Conservation (phyloP, 2,888 invertebrate species). For the Acanthosoma haemorrhoidale region DNA sequence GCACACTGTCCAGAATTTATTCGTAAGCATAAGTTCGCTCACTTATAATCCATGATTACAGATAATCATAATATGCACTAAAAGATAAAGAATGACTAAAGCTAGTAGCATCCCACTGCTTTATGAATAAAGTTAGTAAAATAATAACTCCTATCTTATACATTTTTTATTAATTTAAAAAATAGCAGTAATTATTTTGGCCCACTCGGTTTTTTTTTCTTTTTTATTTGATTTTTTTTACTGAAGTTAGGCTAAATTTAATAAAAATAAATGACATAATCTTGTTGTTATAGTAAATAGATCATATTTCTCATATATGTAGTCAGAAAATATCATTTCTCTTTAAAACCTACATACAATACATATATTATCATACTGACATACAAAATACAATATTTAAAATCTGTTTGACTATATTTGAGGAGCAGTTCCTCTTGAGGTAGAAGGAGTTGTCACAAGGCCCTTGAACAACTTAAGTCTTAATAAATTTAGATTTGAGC, state of each 20-base stretch:
- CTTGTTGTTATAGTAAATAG: background rate
- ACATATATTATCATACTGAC: constrained; percentile 9
- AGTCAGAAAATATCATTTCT: constrained; percentile 8
- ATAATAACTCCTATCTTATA: too few relatives aligned
- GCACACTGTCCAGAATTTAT: too few relatives aligned
- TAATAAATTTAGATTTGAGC: constrained; percentile 17
- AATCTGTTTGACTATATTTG: background rate
- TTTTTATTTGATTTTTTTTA: constrained; percentile 3
- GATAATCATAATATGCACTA: too few relatives aligned
- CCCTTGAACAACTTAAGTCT: constrained; percentile 11
- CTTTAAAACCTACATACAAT: background rate
- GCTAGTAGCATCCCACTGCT: too few relatives aligned
- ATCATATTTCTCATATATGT: background rate
- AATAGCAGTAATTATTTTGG: background rate
- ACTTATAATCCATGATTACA: too few relatives aligned
- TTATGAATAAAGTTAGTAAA: too few relatives aligned
- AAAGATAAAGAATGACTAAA: too few relatives aligned
- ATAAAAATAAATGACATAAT: constrained; percentile 8
- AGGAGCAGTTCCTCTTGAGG: background rate
- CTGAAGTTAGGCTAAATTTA: background rate
- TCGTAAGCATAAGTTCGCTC: too few relatives aligned
- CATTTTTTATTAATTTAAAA: too few relatives aligned
- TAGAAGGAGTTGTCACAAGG: constrained; percentile 22
- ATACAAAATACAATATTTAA: constrained; percentile 8
- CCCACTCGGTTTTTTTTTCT: too few relatives aligned